A percentile compares a stretch with the other conserved stretches of the same genome.
These are phyloP conservation scores for Harpagifer antarcticus DNA, from an alignment of 2,797 vertebrate species.

Conservation along the genomic window DNA sequence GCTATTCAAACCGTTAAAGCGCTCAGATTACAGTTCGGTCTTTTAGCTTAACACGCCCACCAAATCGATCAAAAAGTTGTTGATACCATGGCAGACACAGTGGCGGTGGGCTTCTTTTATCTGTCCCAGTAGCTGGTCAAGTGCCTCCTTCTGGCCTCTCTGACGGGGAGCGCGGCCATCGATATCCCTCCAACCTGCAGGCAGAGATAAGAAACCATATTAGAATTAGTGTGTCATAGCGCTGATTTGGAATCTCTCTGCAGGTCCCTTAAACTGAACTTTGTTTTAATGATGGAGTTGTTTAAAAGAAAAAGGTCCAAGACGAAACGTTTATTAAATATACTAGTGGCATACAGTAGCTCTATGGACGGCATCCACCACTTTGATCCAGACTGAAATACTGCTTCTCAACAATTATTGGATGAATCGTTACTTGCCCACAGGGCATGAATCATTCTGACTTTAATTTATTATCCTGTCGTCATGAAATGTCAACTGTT, in stretches of 20 bases:
- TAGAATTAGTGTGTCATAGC: background rate
- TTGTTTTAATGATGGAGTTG: background rate
- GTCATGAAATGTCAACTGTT: background rate
- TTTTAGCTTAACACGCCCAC: conserved; percentile 21
- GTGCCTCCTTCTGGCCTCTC: conserved; percentile 87
- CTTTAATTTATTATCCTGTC: no score
- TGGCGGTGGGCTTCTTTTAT: conserved; percentile 91
- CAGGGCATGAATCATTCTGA: background rate
- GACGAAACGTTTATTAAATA: background rate
- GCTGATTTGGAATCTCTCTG: background rate
- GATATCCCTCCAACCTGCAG: conserved; percentile 90
- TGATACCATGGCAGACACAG: conserved; percentile 91
- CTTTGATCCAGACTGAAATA: background rate
- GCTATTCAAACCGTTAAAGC: conserved; percentile 22
- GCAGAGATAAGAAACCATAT: background rate
- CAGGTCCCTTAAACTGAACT: background rate
- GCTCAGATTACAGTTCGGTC: conserved; percentile 29
- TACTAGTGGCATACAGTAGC: background rate
- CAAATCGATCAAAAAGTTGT: conserved; percentile 32
- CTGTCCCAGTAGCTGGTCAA: conserved; percentile 89
- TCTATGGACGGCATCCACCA: background rate
- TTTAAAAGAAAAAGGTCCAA: background rate
- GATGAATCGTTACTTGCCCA: background rate
- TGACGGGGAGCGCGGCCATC: conserved; percentile 86
- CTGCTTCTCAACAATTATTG: background rate